Base-by-base conservation (phyloP, 2,113 vertebrate species). In the Meleagris gallopavo region DNA sequence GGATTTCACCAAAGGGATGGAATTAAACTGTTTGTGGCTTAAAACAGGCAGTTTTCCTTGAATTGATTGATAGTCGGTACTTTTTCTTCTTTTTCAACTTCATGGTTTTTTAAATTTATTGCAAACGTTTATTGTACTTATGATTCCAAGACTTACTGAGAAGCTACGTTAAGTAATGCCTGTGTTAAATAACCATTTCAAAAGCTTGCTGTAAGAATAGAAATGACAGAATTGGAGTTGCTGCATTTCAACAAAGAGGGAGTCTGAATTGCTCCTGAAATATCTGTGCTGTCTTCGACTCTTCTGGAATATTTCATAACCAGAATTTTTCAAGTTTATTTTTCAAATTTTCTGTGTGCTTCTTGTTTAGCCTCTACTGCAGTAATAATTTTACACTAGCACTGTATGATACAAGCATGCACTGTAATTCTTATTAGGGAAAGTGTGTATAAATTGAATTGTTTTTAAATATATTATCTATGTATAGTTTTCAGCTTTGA, bases 151-250 rank as follows among this genome's bases (percentile, higher is more conserved):
- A 45, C n/a, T 72, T 83, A 17, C n/a, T 85, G 71, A 94, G 24
- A 60, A 94, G 52, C 54, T 93, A 52, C 76, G 15, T 30, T 54
- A 54, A 54, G 29, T 54, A 30, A 54, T 12, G 0, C 69, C 52
- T 86, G 2, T 75, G 60, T 93, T 81, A 91, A 94, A 86, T 89
- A 92, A 90, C 24, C 3, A 36, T 91, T 81, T 93, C 30, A 78
- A 78, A 88, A 93, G 46, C 69, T 61, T 88, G 16, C n/a, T 72
- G 0, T 78, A 82, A 81, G 38, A 80, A 74, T 64, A 90, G 73
- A 78, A 84, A 61, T 46, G 40, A 83, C 64, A 91, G 76, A 73
- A 69, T 90, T 32, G 81, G 34, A 81, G 38, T 76, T 91, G 41
- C 57, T 94, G 12, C 58, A 30, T 88, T 95, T 86, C 61, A 78